Evolutionary conservation across 2,888 invertebrate genomes (phyloP), one percentile per base, ranked within the genome.

Genomic region (Cheilosia impressa): DNA sequence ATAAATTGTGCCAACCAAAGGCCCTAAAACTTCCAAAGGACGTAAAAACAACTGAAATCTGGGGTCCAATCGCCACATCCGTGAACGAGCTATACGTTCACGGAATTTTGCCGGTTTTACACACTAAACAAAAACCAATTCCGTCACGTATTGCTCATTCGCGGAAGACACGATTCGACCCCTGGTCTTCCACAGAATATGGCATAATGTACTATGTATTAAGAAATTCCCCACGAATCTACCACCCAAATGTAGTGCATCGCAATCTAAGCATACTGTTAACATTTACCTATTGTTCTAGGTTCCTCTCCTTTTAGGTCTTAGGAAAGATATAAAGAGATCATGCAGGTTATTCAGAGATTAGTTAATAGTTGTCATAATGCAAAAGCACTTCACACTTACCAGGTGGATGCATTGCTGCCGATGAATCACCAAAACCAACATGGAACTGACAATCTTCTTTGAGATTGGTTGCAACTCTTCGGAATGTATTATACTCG

Each of bases 381-480:
- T 22, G 19, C n/a, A 45, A 2, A 2, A 47, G 7, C 17, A 4
- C 17, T 45, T 4, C 43, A 5, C 2, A 87, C 90, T 91, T 93
- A 95, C 95, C 95, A 88, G 96, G 95, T 17, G 97, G 97, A 93
- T 97, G 97, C 97, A 97, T 97, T 88, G 95, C 95, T 88, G 94
- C 93, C 22, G 96, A 95, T 0, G 95, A 95, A 87, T 96, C 96
- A 15, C 98, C 99, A 92, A 98, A 96, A 0, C 98, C 98, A 89
- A 95, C 96, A 92, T 97, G 96, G 91, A 99, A 99, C 87, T 96
- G 94, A 90, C 99, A 99, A 90, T 99, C 99, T 90, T 99, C 98
- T 90, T 99, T 96, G 9, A 99, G 93, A 90, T 96, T 96, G 6
- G 95, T 95, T 0, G 99, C 97, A 5, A 97, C 96, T 89, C 95